phyloP scores from a whole-genome alignment of 2,113 vertebrate genomes.

The Conger conger region DNA sequence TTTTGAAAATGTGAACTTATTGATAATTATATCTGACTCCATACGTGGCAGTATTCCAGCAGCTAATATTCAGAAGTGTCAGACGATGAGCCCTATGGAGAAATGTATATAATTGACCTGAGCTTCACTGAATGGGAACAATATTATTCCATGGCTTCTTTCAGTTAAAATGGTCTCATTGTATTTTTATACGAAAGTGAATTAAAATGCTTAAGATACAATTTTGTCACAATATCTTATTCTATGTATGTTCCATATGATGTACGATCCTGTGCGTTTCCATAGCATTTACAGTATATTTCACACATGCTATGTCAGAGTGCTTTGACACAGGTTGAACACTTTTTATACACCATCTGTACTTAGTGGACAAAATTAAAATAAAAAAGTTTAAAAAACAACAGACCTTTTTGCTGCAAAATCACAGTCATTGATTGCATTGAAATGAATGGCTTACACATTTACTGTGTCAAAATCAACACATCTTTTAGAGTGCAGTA shows the following conservation, averaged over 20 bases:
- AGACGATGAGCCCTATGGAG: not conserved
- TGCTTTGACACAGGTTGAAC: no score
- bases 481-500: not conserved
- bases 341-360: no score
- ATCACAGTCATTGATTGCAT: no score
- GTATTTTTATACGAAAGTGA: not conserved
- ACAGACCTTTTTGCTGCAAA: no score
- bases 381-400: no score
- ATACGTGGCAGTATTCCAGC: not conserved
- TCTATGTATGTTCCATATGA: not conserved
- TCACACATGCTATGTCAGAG: no score
- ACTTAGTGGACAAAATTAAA: no score
- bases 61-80: not conserved
- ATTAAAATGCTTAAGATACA: not conserved
- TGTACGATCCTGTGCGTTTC: not conserved
- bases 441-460: no score
- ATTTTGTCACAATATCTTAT: not conserved
- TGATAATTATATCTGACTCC: not conserved
- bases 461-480: no score
- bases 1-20: not conserved
- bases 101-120: not conserved
- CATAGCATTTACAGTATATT: not conserved
- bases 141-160: not conserved
- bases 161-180: not conserved
- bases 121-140: not conserved